These are phyloP conservation scores for Galeruca laticollis DNA, from an alignment of 2,888 invertebrate species.

Conservation along the genomic window DNA sequence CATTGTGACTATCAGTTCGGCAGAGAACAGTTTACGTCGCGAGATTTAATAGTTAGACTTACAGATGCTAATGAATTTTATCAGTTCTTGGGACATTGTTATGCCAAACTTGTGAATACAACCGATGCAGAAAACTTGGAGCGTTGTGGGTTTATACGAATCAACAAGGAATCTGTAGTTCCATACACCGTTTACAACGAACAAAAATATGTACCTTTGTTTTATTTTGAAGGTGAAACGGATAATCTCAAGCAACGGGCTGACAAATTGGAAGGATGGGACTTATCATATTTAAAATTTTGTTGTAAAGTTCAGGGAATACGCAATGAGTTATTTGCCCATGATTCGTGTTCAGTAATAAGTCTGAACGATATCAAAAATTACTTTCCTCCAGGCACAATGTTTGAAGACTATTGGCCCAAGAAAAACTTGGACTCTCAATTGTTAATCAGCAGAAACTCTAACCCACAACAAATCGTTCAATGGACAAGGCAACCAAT, in stretches of 20 bases:
- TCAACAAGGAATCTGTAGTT: conserved; percentile 93
- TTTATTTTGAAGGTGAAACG: conserved; percentile 93
- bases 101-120: conserved; percentile 79
- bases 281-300: conserved; percentile 91
- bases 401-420: conserved; percentile 95
- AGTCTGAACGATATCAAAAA: conserved; percentile 91
- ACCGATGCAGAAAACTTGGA: conserved; percentile 78
- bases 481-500: conserved; percentile 86
- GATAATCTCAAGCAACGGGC: conserved; percentile 90
- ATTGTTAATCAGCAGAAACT: conserved; percentile 73
- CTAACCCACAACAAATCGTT: conserved; percentile 69
- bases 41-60: conserved; percentile 90
- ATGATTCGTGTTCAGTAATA: conserved; percentile 91
- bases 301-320: conserved; percentile 96
- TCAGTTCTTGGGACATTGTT: conserved; percentile 90
- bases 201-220: conserved; percentile 90
- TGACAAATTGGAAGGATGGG: conserved; percentile 91
- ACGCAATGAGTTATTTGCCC: conserved; percentile 89
- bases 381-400: conserved; percentile 90
- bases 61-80: conserved; percentile 92
- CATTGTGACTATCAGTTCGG: conserved; percentile 94
- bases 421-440: conserved; percentile 88
- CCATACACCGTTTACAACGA: conserved; percentile 88
- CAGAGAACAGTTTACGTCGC: conserved; percentile 85
- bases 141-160: conserved; percentile 91